Percentiles rank a stretch among this genome's conserved stretches.
Conservation (phyloP, 23 tunicate species). For the Trididemnum nubilum region DNA sequence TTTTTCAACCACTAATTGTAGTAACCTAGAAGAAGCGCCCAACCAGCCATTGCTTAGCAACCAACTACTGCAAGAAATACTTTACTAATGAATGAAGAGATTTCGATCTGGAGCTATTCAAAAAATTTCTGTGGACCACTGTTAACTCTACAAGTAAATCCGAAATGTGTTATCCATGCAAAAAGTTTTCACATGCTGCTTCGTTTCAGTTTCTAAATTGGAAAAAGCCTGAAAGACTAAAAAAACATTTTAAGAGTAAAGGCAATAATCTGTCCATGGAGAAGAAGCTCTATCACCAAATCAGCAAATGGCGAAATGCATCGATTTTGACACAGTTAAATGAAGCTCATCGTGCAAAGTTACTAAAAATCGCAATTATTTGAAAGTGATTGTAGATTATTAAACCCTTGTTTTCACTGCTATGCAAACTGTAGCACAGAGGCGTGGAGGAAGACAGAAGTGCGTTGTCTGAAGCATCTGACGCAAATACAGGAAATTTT, state of each 20-base stretch:
- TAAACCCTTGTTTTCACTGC: slow-evolving; percentile 23
- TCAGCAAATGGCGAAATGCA: slow-evolving; percentile 9
- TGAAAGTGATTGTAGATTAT: slow-evolving; percentile 16
- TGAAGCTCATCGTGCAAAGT: slow-evolving; percentile 3
- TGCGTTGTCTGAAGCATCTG: background rate
- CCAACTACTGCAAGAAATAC: background rate
- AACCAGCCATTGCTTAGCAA: slow-evolving; percentile 15
- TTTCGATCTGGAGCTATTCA: slow-evolving; percentile 7
- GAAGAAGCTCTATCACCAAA: background rate
- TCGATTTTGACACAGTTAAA: slow-evolving; percentile 10
- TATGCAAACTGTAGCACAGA: slow-evolving; percentile 12
- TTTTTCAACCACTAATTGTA: background rate
- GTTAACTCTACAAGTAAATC: background rate
- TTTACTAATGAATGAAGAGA: background rate
- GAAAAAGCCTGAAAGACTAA: slow-evolving; percentile 21
- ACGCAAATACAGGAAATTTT: slow-evolving; percentile 27
- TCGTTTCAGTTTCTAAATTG: slow-evolving; percentile 2
- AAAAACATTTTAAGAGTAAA: slow-evolving; percentile 2
- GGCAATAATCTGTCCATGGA: background rate
- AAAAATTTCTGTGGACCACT: slow-evolving; percentile 22
- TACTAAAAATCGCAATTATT: slow-evolving; percentile 14
- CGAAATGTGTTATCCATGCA: slow-evolving; percentile 1
- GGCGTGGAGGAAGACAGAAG: slow-evolving; percentile 16
- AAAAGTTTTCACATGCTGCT: background rate
- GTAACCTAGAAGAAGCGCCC: background rate